Base-by-base conservation (phyloP, 1,140 invertebrate genomes). In the Ceratosolen fusciceps region DNA sequence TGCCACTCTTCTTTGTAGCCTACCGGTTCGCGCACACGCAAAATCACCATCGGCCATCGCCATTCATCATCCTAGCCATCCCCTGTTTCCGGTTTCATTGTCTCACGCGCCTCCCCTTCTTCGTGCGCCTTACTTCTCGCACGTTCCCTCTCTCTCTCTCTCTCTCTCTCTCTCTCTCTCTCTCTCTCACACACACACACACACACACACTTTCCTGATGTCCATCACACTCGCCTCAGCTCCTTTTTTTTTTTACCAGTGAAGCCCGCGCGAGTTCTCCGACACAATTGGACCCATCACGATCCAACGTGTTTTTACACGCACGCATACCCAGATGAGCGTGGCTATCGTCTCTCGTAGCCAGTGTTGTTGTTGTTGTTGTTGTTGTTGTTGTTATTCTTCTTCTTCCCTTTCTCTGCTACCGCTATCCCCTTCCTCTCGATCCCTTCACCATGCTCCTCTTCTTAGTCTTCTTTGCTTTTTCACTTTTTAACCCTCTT, bases 61-160 rank as follows among this genome's bases (percentile, higher is more conserved):
- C 87, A 90, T 90, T 90, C 88, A 89, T 90, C 88, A 90, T 89
- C 84, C 84, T 77, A 82, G 80, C 83, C 82, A 83, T 82, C 58
- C 77, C 60, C 77, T 79, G 71, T 79, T 79, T 79, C 71, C 71
- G 77, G 77, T 67, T 26, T 74, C 60, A 79, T 84, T 83, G 83
- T 84, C 80, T 81, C 79, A 68, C 71, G 71, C 62, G 72, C 75
- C 39, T 72, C 68, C 54, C n/a, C 62, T 74, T 54, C 34, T 58
- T 52, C 56, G 29, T 67, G 56, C 39, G 29, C 31, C 29, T n/a
- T 49, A 3, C 39, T n/a, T 29, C 62, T 16, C 47, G 16, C 77
- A 54, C 65, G 67, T 52, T 37, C 29, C 74, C 60, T 73, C 75
- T 74, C 16, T 34, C 31, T 56, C 47, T 37, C 54, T 68, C 31